A percentile compares a stretch with the other conserved stretches of the same genome.
Evolutionary conservation across 2,113 vertebrate genomes (phyloP).

Genomic region (Nycticebus coucang): DNA sequence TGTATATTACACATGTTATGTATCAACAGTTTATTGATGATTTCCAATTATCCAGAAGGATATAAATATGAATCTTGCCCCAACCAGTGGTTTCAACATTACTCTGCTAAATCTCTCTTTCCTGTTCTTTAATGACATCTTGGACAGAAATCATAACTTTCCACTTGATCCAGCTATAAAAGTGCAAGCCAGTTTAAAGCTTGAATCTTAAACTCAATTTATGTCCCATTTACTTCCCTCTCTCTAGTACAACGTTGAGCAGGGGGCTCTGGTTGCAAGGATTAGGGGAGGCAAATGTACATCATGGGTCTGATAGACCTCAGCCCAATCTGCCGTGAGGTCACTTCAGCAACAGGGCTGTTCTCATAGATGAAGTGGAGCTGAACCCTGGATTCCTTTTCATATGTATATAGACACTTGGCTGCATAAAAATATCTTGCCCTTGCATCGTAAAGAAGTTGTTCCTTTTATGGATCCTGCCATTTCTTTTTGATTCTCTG

Average conservation of each 20-base stretch:
- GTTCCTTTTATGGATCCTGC: not conserved
- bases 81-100: not conserved
- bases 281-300: not conserved
- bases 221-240: not conserved
- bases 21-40: slow-evolving; percentile 58
- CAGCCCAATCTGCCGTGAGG: not conserved
- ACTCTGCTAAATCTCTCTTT: slow-evolving; percentile 36
- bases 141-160: slow-evolving; percentile 57
- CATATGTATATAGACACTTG: not conserved
- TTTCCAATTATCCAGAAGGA: slow-evolving; percentile 56
- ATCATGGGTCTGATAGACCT: not conserved
- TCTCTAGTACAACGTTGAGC: not conserved
- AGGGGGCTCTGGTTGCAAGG: not conserved
- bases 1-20: slow-evolving; percentile 36
- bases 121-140: slow-evolving; percentile 24
- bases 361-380: not conserved
- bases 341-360: not conserved
- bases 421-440: not conserved
- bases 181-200: slow-evolving; percentile 39
- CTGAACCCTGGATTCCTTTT: not conserved
- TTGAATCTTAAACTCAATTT: slow-evolving; percentile 53
- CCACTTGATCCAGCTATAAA: slow-evolving; percentile 48
- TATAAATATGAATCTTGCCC: slow-evolving; percentile 49
- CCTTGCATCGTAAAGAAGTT: not conserved
- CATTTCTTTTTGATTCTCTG: not conserved